phyloP scores from a whole-genome alignment of 2,888 invertebrate species.

The Oxyscelio sp. region DNA sequence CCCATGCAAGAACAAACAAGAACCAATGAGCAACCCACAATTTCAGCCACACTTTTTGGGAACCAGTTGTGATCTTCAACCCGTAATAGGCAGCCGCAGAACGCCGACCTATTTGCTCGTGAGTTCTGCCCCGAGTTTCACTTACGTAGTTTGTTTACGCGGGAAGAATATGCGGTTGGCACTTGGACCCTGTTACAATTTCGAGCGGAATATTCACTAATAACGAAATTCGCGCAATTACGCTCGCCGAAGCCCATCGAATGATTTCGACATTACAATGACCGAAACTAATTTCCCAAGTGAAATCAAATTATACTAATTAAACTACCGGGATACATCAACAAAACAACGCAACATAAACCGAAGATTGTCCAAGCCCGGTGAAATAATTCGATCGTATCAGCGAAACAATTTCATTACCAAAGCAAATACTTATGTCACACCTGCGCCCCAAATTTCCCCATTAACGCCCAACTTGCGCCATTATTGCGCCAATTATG shows the following conservation, averaged over 20 bases:
- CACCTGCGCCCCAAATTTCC: conserved; percentile 52
- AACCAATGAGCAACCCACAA: neutral
- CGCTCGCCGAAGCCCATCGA: neutral
- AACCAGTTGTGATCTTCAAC: conserved; percentile 1
- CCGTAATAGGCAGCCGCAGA: conserved; percentile 33
- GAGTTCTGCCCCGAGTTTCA: conserved; percentile 19
- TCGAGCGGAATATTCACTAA: conserved; percentile 13
- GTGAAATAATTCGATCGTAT: conserved; percentile 42
- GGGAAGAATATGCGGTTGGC: conserved; percentile 36
- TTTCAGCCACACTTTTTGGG: neutral
- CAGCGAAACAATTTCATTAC: conserved; percentile 59
- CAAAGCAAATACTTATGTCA: conserved; percentile 45
- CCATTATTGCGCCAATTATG: conserved; percentile 49
- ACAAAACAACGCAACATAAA: conserved; percentile 51
- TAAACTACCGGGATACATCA: conserved; percentile 49
- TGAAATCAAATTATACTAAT: conserved; percentile 46
- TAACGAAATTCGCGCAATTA: neutral
- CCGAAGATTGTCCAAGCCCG: conserved; percentile 47
- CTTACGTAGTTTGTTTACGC: conserved; percentile 28
- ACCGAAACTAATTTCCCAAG: conserved; percentile 40
- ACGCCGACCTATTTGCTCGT: conserved; percentile 39
- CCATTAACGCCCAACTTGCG: conserved; percentile 48
- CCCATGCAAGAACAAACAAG: neutral
- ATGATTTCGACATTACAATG: neutral
- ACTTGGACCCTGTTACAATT: conserved; percentile 33